Evolutionary conservation across 2,113 vertebrate species (phyloP).

Genomic region (Pelusios castaneus): DNA sequence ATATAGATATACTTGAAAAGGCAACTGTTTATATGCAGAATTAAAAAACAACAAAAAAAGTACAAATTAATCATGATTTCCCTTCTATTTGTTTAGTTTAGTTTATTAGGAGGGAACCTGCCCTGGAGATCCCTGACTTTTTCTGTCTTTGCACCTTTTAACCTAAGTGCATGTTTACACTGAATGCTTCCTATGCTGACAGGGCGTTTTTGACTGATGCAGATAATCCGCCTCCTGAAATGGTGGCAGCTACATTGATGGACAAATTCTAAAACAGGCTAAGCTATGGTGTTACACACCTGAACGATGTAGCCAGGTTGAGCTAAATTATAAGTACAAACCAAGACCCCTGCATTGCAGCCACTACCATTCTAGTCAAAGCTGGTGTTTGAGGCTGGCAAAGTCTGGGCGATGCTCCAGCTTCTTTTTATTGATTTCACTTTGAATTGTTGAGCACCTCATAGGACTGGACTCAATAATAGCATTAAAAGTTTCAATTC

Average conservation of each 20-base stretch:
- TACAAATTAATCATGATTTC: background rate
- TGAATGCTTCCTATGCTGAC: background rate
- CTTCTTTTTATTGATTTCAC: background rate
- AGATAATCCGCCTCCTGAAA: background rate
- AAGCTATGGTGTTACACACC: background rate
- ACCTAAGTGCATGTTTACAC: background rate
- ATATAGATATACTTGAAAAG: background rate
- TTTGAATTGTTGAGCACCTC: background rate
- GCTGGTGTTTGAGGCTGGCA: background rate
- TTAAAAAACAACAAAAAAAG: background rate
- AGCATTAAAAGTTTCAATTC: background rate
- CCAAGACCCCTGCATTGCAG: background rate
- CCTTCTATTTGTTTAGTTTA: rapidly evolving
- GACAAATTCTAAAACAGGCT: background rate
- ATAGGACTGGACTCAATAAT: background rate
- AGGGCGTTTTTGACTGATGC: background rate
- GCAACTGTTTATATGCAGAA: background rate
- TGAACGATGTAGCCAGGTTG: background rate
- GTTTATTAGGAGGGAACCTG: rapidly evolving
- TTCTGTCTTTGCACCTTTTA: background rate
- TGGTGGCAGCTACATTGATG: background rate
- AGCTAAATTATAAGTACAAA: background rate
- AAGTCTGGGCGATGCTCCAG: background rate
- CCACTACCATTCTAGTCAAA: background rate
- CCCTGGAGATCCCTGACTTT: background rate